These are phyloP conservation scores for Carcina quercana DNA, from an alignment of 2,888 invertebrate genomes.

Conservation along the genomic window DNA sequence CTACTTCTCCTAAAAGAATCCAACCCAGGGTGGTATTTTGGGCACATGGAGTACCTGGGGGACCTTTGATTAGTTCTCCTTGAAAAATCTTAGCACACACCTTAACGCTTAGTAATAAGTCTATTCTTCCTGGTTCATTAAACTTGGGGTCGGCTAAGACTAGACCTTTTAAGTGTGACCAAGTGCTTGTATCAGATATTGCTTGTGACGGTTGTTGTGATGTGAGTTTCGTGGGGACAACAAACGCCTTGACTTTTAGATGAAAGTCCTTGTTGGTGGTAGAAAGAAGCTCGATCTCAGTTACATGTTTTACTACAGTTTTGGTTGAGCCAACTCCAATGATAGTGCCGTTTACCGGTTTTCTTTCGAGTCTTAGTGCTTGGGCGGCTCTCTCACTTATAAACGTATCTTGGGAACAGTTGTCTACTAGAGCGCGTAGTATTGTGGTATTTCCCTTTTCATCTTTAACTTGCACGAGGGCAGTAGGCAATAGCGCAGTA, in stretches of 20 bases:
- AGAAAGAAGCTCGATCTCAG: slow-evolving; percentile 5
- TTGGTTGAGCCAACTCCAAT: slow-evolving; percentile 6
- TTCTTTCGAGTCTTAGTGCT: slow-evolving; percentile 10
- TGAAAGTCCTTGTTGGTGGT: neutral
- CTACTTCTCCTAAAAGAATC: slow-evolving; percentile 17
- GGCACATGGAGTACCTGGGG: slow-evolving; percentile 18
- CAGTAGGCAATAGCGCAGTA: neutral
- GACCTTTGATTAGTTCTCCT: slow-evolving; percentile 15
- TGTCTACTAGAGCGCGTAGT: slow-evolving; percentile 14
- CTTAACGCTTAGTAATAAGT: slow-evolving; percentile 20
- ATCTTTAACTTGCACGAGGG: neutral
- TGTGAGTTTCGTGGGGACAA: neutral
- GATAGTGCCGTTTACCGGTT: slow-evolving; percentile 4
- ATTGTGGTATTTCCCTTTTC: slow-evolving; percentile 3
- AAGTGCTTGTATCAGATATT: neutral
- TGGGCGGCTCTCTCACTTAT: slow-evolving; percentile 17
- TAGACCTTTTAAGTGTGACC: slow-evolving; percentile 7
- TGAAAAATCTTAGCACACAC: slow-evolving; percentile 16
- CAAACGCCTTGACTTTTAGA: neutral
- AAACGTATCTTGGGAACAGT: slow-evolving; percentile 16
- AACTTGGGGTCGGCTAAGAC: slow-evolving; percentile 18
- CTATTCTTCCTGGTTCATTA: slow-evolving; percentile 15
- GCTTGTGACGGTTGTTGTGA: neutral
- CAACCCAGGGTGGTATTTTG: slow-evolving; percentile 18
- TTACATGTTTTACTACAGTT: slow-evolving; percentile 5